Base-by-base conservation (phyloP, 2,888 invertebrate species). In the Sialis fuliginosa region DNA sequence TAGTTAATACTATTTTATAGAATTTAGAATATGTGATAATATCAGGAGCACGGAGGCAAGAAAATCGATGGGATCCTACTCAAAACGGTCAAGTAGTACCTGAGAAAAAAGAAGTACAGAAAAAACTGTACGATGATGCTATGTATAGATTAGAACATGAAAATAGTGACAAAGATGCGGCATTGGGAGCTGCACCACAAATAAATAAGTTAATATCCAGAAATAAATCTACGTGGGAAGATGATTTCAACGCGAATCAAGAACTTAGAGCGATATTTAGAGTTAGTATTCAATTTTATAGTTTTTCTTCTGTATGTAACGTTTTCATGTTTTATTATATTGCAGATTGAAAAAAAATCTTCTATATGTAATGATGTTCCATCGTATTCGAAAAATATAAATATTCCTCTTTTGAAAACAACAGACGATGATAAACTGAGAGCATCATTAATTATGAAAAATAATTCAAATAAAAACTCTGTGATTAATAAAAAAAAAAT, bases 91-190 rank as follows among this genome's bases (percentile, higher is more conserved):
- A 96, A 62, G 77, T 90, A 48, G 87, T 90, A 0, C 85, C 90
- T 0, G 90, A 90, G 59, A 93, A 93, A 0, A 91, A 93, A 60
- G 87, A 90, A 61, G 79, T 82, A 0, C 90, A 89, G 57, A 86
- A 88, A 55, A 76, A 83, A 48, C 66, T 98, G 49, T 91, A 88
- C 56, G 89, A 90, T 56, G 96, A 98, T 77, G 84, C 97, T 6
- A 99, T 99, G 98, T 98, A 85, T 63, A 91, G 88, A 61, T 68
- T 98, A 53, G 96, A 98, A 61, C 97, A 98, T 64, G 85, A 85
- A 45, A 77, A 79, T 0, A 81, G 82, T 44, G 96, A 96, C 64
- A 72, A 73, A 49, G 76, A 74, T 54, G 68, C 71, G 10, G 80
- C 83, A 0, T 81, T 79, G 54, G 72, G 72, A 50, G 74, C 80